Base-by-base conservation (phyloP, 2,797 vertebrate genomes). In the Nyctibius grandis region DNA sequence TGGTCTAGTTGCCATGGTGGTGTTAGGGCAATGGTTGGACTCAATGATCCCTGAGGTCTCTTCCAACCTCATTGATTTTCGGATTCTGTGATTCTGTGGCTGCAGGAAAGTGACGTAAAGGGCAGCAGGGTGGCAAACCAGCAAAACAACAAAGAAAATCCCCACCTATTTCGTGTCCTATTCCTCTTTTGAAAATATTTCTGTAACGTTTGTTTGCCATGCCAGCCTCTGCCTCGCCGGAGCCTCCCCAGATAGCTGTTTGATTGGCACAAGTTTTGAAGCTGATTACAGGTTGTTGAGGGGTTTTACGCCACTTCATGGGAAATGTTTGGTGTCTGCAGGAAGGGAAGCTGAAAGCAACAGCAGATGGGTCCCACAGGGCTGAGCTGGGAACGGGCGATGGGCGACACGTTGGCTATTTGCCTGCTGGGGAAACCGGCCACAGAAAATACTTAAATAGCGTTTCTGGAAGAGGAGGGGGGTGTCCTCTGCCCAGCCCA, bases 341-440 rank as follows among this genome's bases (percentile, higher is more conserved):
- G 68, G 44, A 42, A 45, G 70, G 25, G 63, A 34, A 31, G n/a
- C 10, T 57, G 70, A 9, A 45, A 76, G 11, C 38, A 28, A 63
- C 51, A 19, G 36, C 7, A 5, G 54, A 5, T 0, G 12, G 3
- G 12, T 44, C 31, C 40, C 47, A 5, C 0, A 10, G 26, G 53
- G 63, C 48, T 38, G 50, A 40, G 44, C 18, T 20, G 50, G 57
- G 72, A 3, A 15, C 0, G 28, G 75, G 54, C 1, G 11, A 25
- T 20, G 64, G 61, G 84, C 0, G 3, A 36, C 60, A 11, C 3
- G 2, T 19, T 44, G 73, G 64, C 25, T 38, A 14, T 44, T 20
- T 48, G 54, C 45, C 85, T 29, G 47, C 54, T 36, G 60, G 70
- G 33, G 31, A 59, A 53, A n/a, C 33, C 59, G 63, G 44, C 21